Percentiles rank a stretch among this genome's conserved stretches.
Conservation (phyloP, 1,140 invertebrate genomes). For the Agrilus planipennis region DNA sequence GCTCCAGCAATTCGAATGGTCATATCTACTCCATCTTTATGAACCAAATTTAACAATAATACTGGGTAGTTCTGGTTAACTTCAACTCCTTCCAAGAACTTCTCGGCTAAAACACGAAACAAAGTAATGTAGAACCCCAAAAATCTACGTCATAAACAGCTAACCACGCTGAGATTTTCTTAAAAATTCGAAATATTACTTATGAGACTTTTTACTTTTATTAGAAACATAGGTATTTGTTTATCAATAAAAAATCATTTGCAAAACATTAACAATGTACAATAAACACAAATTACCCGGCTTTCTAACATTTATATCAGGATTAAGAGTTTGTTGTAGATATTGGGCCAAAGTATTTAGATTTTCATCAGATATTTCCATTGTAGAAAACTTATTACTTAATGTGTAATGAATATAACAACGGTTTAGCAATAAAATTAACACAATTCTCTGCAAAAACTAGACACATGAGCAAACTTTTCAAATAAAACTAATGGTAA, state of each 20-base stretch:
- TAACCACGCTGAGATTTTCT: background rate
- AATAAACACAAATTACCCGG: slow-evolving; percentile 57
- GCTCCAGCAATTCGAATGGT: slow-evolving; percentile 78
- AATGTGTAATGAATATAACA: no score
- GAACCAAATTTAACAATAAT: slow-evolving; percentile 71
- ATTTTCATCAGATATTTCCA: slow-evolving; percentile 77
- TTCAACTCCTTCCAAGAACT: slow-evolving; percentile 84
- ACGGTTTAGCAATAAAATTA: no score
- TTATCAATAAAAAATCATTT: no score
- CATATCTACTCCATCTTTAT: slow-evolving; percentile 63
- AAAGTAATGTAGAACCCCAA: slow-evolving; percentile 13
- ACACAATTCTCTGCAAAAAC: no score
- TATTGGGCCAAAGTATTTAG: slow-evolving; percentile 68
- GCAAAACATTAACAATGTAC: no score
- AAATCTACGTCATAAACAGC: background rate
- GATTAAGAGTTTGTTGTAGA: slow-evolving; percentile 79
- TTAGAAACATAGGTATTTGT: no score
- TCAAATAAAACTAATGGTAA: no score
- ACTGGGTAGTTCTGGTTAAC: slow-evolving; percentile 83
- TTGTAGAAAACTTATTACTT: no score
- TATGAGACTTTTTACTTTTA: background rate
- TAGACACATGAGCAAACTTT: no score
- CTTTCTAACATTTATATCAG: slow-evolving; percentile 65
- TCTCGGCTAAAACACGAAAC: slow-evolving; percentile 63
- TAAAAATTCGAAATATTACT: background rate